Base-by-base conservation (phyloP, 2,888 invertebrate genomes). In the Scaptomyza cyrtandrae region DNA sequence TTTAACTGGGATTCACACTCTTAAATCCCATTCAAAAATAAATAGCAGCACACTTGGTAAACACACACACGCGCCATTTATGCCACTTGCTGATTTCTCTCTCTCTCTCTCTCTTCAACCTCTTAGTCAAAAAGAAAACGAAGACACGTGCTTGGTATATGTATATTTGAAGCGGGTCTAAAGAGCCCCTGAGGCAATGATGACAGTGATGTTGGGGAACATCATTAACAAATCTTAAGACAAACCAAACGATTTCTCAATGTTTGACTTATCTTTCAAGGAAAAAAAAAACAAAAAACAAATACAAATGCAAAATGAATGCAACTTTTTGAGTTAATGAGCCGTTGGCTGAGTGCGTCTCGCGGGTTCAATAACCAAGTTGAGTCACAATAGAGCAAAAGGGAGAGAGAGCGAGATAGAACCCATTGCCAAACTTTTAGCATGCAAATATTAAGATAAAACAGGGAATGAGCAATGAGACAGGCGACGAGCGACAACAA, bases 331-430 rank as follows among this genome's bases (percentile, higher is more conserved):
- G 43, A 78, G 67, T 71, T 71, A 81, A 81, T 78, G 75, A 70
- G 70, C 50, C 74, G 49, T 67, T 61, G 61, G 44, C 58, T 60
- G 64, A 58, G 48, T 45, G 57, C 55, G 54, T 35, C 19, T 13
- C n/a, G 29, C 11, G 54, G 50, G 80, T 80, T 80, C 80, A 80
- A 57, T 70, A 77, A 33, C 71, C 80, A 64, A 52, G 27, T 70
- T 70, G 71, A 75, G 59, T 70, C 71, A 54, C 24, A 71, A 48
- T 53, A 24, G 54, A 29, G 48, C 19, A 6, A 35, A n/a, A 6
- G 6, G 1, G 9, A 41, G 0, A 16, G 11, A 29, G 13, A n/a
- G n/a, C 0, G 37, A 7, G 37, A n/a, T n/a, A 7, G n/a, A 37
- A 52, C 19, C 5, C 43, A 57, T 41, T 44, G 58, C 61, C 29